A percentile compares a stretch with the other conserved stretches of the same genome.
phyloP scores from a whole-genome alignment of 2,888 invertebrate genomes.

The Prionchulus punctatus region DNA sequence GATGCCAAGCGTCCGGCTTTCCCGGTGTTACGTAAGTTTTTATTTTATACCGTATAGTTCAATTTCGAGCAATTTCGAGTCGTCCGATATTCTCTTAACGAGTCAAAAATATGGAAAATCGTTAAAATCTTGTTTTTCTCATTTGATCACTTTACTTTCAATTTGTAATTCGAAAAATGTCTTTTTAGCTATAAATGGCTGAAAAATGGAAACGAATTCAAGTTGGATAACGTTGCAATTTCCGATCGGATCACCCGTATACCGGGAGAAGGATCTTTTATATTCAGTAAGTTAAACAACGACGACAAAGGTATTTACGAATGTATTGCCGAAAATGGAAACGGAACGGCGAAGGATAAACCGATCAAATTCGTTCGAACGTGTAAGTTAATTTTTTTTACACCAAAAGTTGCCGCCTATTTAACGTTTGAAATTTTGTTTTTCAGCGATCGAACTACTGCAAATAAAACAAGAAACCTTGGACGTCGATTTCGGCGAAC shows the following conservation, averaged over 20 bases:
- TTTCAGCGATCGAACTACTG: constrained; percentile 10
- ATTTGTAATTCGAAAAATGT: too few relatives aligned
- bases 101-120: too few relatives aligned
- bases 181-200: neutral
- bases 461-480: neutral
- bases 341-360: constrained; percentile 48
- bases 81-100: too few relatives aligned
- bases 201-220: neutral
- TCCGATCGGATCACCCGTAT: neutral
- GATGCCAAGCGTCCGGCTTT: neutral
- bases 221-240: neutral
- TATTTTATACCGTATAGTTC: too few relatives aligned
- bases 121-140: too few relatives aligned
- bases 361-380: constrained; percentile 22
- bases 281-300: constrained; percentile 51
- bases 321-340: constrained; percentile 81
- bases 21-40: neutral
- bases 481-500: constrained; percentile 8
- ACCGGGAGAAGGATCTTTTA: neutral
- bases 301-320: constrained; percentile 89
- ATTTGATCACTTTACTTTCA: too few relatives aligned
- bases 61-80: too few relatives aligned
- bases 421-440: neutral
- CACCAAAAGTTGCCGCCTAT: neutral
- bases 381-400: constrained; percentile 21